Evolutionary conservation across 2,113 vertebrate genomes (phyloP).

Genomic region (Syrrhaptes paradoxus): DNA sequence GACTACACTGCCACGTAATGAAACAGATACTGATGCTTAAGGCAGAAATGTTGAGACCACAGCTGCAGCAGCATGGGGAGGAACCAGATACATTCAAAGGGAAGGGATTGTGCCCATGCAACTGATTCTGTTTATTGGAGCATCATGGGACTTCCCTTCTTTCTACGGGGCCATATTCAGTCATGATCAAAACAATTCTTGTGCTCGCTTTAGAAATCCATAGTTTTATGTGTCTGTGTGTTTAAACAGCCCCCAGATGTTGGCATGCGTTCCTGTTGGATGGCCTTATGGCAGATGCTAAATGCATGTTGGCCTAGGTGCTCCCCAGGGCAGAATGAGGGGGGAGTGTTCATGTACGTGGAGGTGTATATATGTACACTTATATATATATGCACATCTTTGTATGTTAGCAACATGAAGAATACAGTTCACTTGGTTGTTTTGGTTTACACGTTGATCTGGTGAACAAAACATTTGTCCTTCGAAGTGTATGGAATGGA

Average conservation of each 20-base stretch:
- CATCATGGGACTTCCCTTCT: not conserved
- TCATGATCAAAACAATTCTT: not conserved
- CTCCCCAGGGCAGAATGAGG: not conserved
- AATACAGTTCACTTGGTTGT: not conserved
- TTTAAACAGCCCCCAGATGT: not conserved
- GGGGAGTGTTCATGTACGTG: fast-evolving
- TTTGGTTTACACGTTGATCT: not conserved
- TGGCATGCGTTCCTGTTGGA: not conserved
- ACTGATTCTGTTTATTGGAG: not conserved
- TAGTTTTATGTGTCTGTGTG: not conserved
- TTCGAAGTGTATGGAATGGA: not conserved
- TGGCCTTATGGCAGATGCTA: not conserved
- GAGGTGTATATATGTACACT: not conserved
- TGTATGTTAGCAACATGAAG: not conserved
- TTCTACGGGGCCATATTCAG: not conserved
- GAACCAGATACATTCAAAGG: fast-evolving
- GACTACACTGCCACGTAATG: not conserved
- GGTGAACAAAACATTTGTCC: not conserved
- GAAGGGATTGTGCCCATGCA: not conserved
- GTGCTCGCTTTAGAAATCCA: not conserved
- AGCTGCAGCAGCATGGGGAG: not conserved
- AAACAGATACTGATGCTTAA: not conserved
- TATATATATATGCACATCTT: not conserved
- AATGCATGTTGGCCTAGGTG: not conserved
- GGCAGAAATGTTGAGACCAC: not conserved